phyloP scores from a whole-genome alignment of 2,797 vertebrate genomes.

The Benthosema pterotum region DNA sequence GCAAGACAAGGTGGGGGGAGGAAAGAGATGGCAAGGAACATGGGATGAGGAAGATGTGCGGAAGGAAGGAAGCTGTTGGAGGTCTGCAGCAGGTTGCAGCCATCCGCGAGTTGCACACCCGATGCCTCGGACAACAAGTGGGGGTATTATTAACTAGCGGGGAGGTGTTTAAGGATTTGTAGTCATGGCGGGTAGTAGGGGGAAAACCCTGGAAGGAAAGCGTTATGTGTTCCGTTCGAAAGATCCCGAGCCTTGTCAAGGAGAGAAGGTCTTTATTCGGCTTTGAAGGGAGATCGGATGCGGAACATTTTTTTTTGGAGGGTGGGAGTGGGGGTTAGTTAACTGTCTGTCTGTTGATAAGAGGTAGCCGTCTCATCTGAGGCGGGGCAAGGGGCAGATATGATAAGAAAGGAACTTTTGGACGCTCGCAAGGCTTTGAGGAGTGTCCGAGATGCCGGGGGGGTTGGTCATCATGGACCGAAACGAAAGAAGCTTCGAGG shows the following conservation, averaged over 20 bases:
- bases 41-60: constrained; percentile 43
- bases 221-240: neutral
- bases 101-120: constrained; percentile 15
- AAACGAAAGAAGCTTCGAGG: constrained; percentile 66
- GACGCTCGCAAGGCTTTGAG: constrained; percentile 70
- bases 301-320: no score
- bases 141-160: neutral
- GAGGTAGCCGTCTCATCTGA: neutral
- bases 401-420: constrained; percentile 68
- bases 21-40: constrained; percentile 32
- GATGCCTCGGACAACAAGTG: neutral
- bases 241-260: constrained; percentile 1
- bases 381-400: constrained; percentile 31
- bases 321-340: no score
- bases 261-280: neutral
- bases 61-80: no score
- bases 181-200: neutral
- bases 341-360: neutral
- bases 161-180: no score
- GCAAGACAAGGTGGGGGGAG: no score
- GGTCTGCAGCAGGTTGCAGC: constrained; percentile 26
- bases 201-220: neutral
- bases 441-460: constrained; percentile 45
- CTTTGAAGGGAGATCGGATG: constrained; percentile 6
- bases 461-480: constrained; percentile 45